Evolutionary conservation across 2,113 vertebrate genomes (phyloP).

Genomic region (Pan paniscus): DNA sequence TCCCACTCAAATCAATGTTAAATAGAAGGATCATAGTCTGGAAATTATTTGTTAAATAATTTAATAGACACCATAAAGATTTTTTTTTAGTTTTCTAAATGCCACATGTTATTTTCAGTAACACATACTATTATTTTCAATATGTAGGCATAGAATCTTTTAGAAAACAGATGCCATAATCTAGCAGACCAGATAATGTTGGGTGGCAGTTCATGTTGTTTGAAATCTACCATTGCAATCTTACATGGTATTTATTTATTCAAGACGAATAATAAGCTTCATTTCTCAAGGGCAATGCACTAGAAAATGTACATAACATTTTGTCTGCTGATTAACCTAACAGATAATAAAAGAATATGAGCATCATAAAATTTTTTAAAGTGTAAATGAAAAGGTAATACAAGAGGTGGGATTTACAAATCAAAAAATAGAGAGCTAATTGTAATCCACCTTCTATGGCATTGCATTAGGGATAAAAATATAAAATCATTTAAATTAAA

Average conservation of each 20-base stretch:
- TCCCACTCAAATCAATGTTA: constrained; percentile 11
- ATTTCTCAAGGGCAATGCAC: constrained; percentile 74
- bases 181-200: constrained; percentile 27
- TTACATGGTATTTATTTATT: constrained; percentile 76
- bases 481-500: constrained; percentile 81
- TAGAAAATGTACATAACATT: constrained; percentile 76
- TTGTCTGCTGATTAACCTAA: constrained; percentile 81
- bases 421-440: constrained; percentile 73
- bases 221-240: constrained; percentile 33
- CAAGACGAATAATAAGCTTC: constrained; percentile 66
- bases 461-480: constrained; percentile 76
- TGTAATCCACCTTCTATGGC: constrained; percentile 51
- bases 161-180: background rate
- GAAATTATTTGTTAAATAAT: constrained; percentile 62
- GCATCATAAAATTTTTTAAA: constrained; percentile 81
- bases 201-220: constrained; percentile 14
- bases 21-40: constrained; percentile 9
- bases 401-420: constrained; percentile 76
- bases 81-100: constrained; percentile 34
- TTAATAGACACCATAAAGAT: background rate
- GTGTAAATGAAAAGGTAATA: constrained; percentile 82
- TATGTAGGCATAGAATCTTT: background rate
- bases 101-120: background rate
- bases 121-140: constrained; percentile 4
- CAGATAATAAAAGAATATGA: constrained; percentile 83